Conservation (phyloP, 2,888 invertebrate genomes). For the Leptothorax acervorum region DNA sequence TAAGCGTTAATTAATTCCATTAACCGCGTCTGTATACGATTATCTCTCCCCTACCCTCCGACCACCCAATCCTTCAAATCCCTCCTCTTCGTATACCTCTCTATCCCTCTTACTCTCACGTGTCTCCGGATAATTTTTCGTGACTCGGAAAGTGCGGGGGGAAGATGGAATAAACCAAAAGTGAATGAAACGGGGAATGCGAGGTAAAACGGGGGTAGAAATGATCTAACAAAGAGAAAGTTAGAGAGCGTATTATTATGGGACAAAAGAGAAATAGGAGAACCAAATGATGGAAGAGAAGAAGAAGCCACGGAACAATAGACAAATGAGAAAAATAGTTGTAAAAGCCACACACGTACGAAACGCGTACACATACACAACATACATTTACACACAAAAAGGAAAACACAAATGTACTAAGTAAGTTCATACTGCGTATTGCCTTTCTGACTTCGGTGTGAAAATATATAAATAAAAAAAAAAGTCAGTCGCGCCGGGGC, state of each 20-base stretch:
- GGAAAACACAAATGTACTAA: slow-evolving; percentile 81
- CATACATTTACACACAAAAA: slow-evolving; percentile 76
- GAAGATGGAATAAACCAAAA: slow-evolving; percentile 60
- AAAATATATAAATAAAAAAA: slow-evolving; percentile 81
- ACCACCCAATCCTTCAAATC: slow-evolving; percentile 65
- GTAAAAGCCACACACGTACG: slow-evolving; percentile 79
- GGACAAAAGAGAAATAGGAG: slow-evolving; percentile 48
- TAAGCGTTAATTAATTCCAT: slow-evolving; percentile 49
- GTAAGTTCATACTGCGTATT: slow-evolving; percentile 86
- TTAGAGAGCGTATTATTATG: slow-evolving; percentile 44
- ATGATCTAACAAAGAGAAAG: slow-evolving; percentile 47
- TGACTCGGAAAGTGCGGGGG: slow-evolving; percentile 62
- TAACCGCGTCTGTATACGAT: slow-evolving; percentile 68
- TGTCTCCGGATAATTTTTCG: slow-evolving; percentile 66
- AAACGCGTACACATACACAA: slow-evolving; percentile 77
- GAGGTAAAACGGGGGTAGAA: slow-evolving; percentile 41
- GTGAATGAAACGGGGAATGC: not conserved
- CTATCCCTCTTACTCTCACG: slow-evolving; percentile 67
- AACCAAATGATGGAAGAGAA: slow-evolving; percentile 34
- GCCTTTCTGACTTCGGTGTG: slow-evolving; percentile 86
- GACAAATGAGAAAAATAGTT: slow-evolving; percentile 71
- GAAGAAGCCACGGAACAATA: slow-evolving; percentile 49
- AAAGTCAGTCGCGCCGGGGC: slow-evolving; percentile 80
- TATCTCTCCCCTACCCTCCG: slow-evolving; percentile 57
- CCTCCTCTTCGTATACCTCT: slow-evolving; percentile 66